A percentile compares a stretch with the other conserved stretches of the same genome.
Conservation (phyloP, 2,888 invertebrate genomes). For the Abrostola tripartita region DNA sequence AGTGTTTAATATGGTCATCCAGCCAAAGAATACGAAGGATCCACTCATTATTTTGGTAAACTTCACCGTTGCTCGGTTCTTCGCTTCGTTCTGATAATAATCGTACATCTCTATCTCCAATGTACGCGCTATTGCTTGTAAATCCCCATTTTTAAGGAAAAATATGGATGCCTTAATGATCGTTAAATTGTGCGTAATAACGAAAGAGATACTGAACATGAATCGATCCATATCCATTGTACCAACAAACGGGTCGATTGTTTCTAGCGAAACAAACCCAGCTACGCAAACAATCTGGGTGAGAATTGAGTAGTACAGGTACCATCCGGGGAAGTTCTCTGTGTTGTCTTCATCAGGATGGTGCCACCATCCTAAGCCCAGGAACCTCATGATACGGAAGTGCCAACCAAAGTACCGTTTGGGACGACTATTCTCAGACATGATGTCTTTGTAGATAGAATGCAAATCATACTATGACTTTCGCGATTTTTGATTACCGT, state of each 20-base stretch:
- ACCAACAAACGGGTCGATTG: constrained; percentile 83
- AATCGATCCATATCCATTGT: constrained; percentile 82
- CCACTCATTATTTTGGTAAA: constrained; percentile 73
- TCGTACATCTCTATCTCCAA: constrained; percentile 75
- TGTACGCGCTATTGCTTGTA: constrained; percentile 78
- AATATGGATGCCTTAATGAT: constrained; percentile 81
- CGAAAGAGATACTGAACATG: constrained; percentile 85
- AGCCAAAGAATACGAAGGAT: constrained; percentile 80
- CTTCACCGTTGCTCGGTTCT: constrained; percentile 71
- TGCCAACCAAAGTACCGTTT: constrained; percentile 77
- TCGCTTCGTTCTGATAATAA: constrained; percentile 77
- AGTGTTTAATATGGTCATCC: constrained; percentile 81
- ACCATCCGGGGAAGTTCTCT: constrained; percentile 77
- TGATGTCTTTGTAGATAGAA: constrained; percentile 27
- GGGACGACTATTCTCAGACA: constrained; percentile 63
- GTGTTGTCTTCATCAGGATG: constrained; percentile 78
- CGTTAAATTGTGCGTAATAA: constrained; percentile 83
- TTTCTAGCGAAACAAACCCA: constrained; percentile 82
- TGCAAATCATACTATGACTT: constrained; percentile 9
- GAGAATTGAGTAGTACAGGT: constrained; percentile 77
- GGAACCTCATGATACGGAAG: constrained; percentile 73
- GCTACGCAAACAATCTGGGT: constrained; percentile 81
- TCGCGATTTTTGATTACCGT: constrained; percentile 7
- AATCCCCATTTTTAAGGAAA: constrained; percentile 77
- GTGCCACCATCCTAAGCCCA: constrained; percentile 86